These are phyloP conservation scores for Drosophila pandora DNA, from an alignment of 1,140 invertebrate species.

Conservation along the genomic window DNA sequence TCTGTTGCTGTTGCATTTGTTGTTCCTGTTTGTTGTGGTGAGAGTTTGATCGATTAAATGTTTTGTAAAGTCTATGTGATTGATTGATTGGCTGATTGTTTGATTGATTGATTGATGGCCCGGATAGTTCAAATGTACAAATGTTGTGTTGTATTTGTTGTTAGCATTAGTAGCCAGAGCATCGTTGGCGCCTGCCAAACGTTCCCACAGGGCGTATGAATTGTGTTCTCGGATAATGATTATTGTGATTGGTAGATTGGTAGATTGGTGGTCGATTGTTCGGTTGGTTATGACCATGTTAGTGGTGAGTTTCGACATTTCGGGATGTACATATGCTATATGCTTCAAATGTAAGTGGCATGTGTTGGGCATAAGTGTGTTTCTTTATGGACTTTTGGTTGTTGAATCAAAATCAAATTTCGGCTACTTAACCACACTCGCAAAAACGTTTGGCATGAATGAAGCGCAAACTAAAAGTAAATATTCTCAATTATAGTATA, in stretches of 20 bases:
- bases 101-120: constrained; percentile 43
- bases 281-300: constrained; percentile 54
- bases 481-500: constrained; percentile 52
- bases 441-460: constrained; percentile 63
- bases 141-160: constrained; percentile 46
- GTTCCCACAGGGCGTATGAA: constrained; percentile 51
- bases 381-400: constrained; percentile 23
- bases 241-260: constrained; percentile 30
- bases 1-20: constrained; percentile 19
- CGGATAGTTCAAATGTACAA: constrained; percentile 51
- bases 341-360: constrained; percentile 4
- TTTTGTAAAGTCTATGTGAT: constrained; percentile 47
- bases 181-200: constrained; percentile 14
- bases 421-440: constrained; percentile 53
- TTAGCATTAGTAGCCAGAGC: constrained; percentile 16
- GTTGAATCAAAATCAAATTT: constrained; percentile 83
- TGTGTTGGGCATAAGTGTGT: constrained; percentile 42
- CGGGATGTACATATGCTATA: constrained; percentile 6
- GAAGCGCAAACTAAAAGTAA: constrained; percentile 74
- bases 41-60: constrained; percentile 67
- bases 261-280: constrained; percentile 5
- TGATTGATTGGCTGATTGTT: constrained; percentile 57
- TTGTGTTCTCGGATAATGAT: constrained; percentile 38
- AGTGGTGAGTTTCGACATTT: constrained; percentile 45
- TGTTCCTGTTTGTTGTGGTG: constrained; percentile 26